Base-by-base conservation (phyloP, 2,888 invertebrate species). In the Acholoe squamosa region DNA sequence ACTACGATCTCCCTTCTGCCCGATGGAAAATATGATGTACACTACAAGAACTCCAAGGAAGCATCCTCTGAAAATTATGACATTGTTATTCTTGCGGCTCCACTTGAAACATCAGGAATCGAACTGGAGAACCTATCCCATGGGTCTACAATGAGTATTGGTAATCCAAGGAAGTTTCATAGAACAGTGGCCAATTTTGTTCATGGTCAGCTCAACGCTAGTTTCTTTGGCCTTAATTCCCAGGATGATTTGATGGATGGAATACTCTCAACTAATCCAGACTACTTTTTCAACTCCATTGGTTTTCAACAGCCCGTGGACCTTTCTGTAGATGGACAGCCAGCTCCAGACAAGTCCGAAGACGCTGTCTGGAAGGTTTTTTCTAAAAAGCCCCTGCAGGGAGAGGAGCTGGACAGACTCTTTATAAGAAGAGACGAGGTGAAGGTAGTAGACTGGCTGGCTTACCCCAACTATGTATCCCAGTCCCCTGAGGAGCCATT, bases 351-450 rank as follows among this genome's bases (percentile, higher is more conserved):
- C 94, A 92, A 25, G 84, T 90, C 16, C 77, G 91, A 31, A 92
- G 92, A 22, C 91, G 92, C 14, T 7, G 96, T 97, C 5, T 97
- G 96, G 96, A 97, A 97, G 95, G 94, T 97, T 43, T 97, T 97
- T 94, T 97, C 97, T 34, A 95, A 96, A 84, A 92, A 95, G 61
- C 94, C 96, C 31, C 94, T 97, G 19, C 94, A 95, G 0, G 94
- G 95, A n/a, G 93, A 95, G 16, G 94, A 96, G 91, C 91, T 97
- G 22, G 93, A 96, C 67, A 92, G 94, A 56, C 95, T 97, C 91
- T 97, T 97, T 93, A 92, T 93, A 28, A 92, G 91, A 28, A 91
- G 92, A 61, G 92, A 93, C 54, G 94, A 94, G 89, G 91, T 94
- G 84, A 91, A 93, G 7, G 93, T 94, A 7, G 93, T 94, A 19